phyloP scores from a whole-genome alignment of 1,140 invertebrate species.

The Drosophila azteca region DNA sequence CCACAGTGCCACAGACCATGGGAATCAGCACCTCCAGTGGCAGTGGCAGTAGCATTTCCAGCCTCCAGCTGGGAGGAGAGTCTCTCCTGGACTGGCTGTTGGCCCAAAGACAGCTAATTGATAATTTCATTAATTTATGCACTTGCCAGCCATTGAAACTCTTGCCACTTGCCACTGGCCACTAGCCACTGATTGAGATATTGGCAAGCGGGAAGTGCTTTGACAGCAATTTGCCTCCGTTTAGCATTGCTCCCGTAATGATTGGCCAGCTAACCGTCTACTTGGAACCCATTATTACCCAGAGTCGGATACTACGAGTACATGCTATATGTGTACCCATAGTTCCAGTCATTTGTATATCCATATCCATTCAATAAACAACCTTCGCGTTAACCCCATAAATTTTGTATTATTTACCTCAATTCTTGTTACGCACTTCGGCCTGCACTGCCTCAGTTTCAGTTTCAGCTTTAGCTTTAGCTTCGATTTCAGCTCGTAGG shows the following conservation, averaged over 20 bases:
- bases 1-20: constrained; percentile 23
- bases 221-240: constrained; percentile 56
- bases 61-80: constrained; percentile 9
- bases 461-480: constrained; percentile 52
- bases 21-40: constrained; percentile 21
- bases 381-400: constrained; percentile 47
- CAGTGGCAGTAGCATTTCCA: background rate
- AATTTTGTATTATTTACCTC: constrained; percentile 34
- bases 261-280: constrained; percentile 37
- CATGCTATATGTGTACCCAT: no score
- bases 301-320: constrained; percentile 9
- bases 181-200: constrained; percentile 42
- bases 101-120: constrained; percentile 52
- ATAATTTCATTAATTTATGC: constrained; percentile 75
- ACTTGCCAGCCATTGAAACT: constrained; percentile 30
- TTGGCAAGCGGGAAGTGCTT: constrained; percentile 64
- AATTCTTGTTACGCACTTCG: constrained; percentile 52
- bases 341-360: background rate
- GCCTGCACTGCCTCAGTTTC: constrained; percentile 37
- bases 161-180: constrained; percentile 19
- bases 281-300: constrained; percentile 49
- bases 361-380: constrained; percentile 18
- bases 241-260: constrained; percentile 53
- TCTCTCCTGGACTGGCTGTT: constrained; percentile 13
- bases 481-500: constrained; percentile 15